Percentiles rank a stretch among this genome's conserved stretches.
phyloP scores from a whole-genome alignment of 1,140 invertebrate species.

The Psilanteris sp. region DNA sequence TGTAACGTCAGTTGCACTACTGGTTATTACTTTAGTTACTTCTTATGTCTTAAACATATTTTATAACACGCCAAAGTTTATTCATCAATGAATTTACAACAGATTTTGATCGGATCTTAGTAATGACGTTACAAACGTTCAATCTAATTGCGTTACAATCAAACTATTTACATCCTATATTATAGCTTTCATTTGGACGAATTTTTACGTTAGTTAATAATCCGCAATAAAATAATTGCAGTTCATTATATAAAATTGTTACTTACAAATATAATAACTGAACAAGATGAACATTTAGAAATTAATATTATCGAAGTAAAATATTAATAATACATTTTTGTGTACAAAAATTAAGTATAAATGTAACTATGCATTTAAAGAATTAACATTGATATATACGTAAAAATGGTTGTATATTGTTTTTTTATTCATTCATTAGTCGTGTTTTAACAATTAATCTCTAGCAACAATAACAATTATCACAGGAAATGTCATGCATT shows the following conservation, averaged over 20 bases:
- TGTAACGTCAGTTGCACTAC: constrained; percentile 18
- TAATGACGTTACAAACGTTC: constrained; percentile 33
- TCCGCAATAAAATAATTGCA: constrained; percentile 34
- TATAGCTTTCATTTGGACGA: constrained; percentile 55
- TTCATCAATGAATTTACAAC: constrained; percentile 18
- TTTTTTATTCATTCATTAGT: constrained; percentile 24
- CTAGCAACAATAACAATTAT: constrained; percentile 73
- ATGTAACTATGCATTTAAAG: constrained; percentile 17
- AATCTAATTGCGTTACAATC: constrained; percentile 13
- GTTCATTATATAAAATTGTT: constrained; percentile 56
- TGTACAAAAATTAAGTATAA: constrained; percentile 15
- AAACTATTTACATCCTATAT: constrained; percentile 56
- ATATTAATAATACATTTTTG: constrained; percentile 13
- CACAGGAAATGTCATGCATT: constrained; percentile 58
- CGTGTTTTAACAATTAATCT: constrained; percentile 65
- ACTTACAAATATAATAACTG: constrained; percentile 45
- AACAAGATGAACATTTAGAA: constrained; percentile 10
- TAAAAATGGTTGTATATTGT: constrained; percentile 31
- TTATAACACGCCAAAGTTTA: constrained; percentile 6
- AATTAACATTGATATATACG: constrained; percentile 32
- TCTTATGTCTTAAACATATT: neutral
- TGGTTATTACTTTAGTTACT: neutral
- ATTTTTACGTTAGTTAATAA: constrained; percentile 40
- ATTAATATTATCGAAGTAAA: constrained; percentile 25
- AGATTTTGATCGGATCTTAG: neutral